Base-by-base conservation (phyloP, 1,140 invertebrate genomes). In the Caenorhabditis remanei region DNA sequence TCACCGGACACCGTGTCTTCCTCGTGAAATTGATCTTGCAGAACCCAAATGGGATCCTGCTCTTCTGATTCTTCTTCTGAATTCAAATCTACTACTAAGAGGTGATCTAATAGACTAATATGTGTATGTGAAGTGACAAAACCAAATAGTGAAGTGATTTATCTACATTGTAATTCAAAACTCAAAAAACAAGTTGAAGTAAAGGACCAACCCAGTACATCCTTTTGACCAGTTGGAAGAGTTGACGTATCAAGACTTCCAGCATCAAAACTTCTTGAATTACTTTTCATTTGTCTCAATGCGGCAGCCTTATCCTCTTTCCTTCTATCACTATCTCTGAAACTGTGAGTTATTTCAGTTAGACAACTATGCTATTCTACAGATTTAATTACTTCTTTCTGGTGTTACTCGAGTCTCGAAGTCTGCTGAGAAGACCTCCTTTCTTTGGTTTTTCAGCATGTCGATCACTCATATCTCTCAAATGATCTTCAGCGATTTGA, bases 401-500 rank as follows among this genome's bases (percentile, higher is more conserved):
- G 61, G 53, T 89, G 53, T 88, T 61, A 19, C 79, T 84, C 8
- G 85, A 75, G n/a, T 89, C 88, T 13, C 88, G 43, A 14, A 88
- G 65, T 53, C 87, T 85, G 32, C 88, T 85, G 3, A 89, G 71
- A 40, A 89, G 16, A n/a, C 88, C 88, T 6, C 79, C 56, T 50
- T 90, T 88, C 82, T 88, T 89, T 40, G 85, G 84, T 79, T 83
- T 65, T 63, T 88, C 87, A 14, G 71, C 43, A 79, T 91, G 84
- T 32, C 87, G 65, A 24, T 84, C 85, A 7, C 56, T 85, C 46
- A 92, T 83, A n/a, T 92, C 91, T 71, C 87, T 88, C 63, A 92
- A 53, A 67, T 90, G 90, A 40, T 92, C 90, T 50, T 85, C 91
- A n/a, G 90, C 91, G 6, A 82, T 83, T 32, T 87, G 65, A 19